These are phyloP conservation scores for Lagocephalus sceleratus DNA, from an alignment of 2,797 vertebrate species.

Conservation along the genomic window DNA sequence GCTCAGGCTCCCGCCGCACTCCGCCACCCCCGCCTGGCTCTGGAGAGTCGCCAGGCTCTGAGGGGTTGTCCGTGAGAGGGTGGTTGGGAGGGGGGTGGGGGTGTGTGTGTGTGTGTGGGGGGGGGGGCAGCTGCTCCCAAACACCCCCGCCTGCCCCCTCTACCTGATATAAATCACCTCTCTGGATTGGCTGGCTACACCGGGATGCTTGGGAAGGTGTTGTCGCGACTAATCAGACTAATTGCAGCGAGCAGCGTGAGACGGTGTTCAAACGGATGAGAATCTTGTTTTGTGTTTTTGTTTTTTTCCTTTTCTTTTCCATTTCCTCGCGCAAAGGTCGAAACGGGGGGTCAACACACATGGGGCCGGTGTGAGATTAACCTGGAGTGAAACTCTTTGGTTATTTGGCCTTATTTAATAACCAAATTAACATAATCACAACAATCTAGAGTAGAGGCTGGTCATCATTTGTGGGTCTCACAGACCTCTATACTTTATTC, in stretches of 20 bases:
- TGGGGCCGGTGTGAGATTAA: background rate
- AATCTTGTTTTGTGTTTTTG: slow-evolving; percentile 42
- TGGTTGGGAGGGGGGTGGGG: slow-evolving; percentile 38
- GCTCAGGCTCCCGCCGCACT: slow-evolving; percentile 72
- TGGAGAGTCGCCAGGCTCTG: slow-evolving; percentile 79
- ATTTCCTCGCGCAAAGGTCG: slow-evolving; percentile 48
- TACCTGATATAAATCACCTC: slow-evolving; percentile 65
- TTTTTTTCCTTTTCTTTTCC: slow-evolving; percentile 23
- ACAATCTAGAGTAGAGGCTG: slow-evolving; percentile 15
- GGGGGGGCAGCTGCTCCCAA: slow-evolving; percentile 43
- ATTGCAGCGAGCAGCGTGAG: slow-evolving; percentile 65
- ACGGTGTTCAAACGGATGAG: slow-evolving; percentile 55
- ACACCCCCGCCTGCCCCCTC: slow-evolving; percentile 38
- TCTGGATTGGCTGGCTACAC: slow-evolving; percentile 49
- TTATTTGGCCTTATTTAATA: slow-evolving; percentile 23
- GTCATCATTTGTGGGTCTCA: slow-evolving; percentile 52
- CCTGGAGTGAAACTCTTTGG: too few relatives aligned
- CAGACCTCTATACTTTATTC: slow-evolving; percentile 71
- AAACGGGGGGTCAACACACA: slow-evolving; percentile 15
- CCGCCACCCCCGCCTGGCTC: slow-evolving; percentile 72
- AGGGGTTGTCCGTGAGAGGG: slow-evolving; percentile 69
- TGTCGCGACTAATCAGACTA: slow-evolving; percentile 61
- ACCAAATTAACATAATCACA: slow-evolving; percentile 34
- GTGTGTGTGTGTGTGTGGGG: too few relatives aligned
- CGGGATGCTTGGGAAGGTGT: slow-evolving; percentile 47